phyloP scores from a whole-genome alignment of 2,797 vertebrate genomes.

The Bucorvus abyssinicus region DNA sequence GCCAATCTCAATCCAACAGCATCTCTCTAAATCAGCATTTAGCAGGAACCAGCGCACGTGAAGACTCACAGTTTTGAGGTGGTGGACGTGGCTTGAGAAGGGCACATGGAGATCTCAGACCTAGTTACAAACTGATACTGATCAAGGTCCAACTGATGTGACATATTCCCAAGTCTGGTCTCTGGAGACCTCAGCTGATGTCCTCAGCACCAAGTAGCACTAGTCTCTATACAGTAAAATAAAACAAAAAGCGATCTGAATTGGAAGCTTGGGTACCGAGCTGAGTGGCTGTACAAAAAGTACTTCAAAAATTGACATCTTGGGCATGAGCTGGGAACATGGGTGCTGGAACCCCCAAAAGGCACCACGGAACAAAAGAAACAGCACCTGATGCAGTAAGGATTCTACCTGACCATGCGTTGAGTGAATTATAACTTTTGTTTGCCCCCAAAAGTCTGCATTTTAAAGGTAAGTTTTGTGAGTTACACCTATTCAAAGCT shows the following conservation, averaged over 20 bases:
- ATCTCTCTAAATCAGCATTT: background rate
- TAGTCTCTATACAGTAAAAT: background rate
- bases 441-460: accelerated
- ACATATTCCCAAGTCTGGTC: background rate
- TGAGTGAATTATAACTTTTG: background rate
- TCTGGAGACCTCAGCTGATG: background rate
- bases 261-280: background rate
- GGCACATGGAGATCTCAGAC: background rate
- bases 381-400: background rate
- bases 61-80: background rate
- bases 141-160: background rate
- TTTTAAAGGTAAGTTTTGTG: background rate
- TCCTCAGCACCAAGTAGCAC: background rate
- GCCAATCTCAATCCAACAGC: background rate
- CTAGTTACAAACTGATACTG: background rate
- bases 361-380: background rate
- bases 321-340: background rate
- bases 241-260: background rate
- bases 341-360: accelerated
- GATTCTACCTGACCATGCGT: background rate
- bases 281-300: background rate
- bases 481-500: background rate
- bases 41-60: background rate
- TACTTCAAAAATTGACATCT: background rate
- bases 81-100: background rate